Evolutionary conservation across 2,888 invertebrate species (phyloP), one percentile per base, ranked within the genome.

Genomic region (Drosophila mercatorum): DNA sequence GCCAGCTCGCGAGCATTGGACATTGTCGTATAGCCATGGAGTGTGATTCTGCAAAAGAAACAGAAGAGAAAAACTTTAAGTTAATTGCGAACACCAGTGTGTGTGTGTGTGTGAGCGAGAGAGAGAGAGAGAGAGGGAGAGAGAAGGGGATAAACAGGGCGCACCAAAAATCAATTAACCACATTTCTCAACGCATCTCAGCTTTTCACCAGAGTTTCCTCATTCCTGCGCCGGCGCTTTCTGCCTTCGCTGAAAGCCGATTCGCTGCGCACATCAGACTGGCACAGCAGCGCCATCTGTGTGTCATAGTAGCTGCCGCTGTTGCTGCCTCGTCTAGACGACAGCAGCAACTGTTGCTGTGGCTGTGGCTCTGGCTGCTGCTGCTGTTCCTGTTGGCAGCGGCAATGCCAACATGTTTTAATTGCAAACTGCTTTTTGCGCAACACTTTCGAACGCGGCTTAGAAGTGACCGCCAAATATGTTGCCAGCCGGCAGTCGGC

Each of bases 1-100:
- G 92, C 90, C 91, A 92, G 80, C 88, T 92, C 92, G 72, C 91
- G 92, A 88, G 90, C 88, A 90, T 90, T 92, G 80, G 92, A 90
- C 92, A 92, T 92, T 89, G 90, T 90, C 73, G 83, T 85, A 86
- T 83, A 83, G 90, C 92, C 92, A 92, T 92, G 88, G 82, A 92
- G 89, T 80, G 81, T 81, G 73, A 90, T 91, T 92, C 92, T 92
- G 83, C 7, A 90, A 1, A 34, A 22, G 8, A 49, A 17, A 76
- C 22, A 49, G 14, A 38, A 43, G 12, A 58, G 46, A 38, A 41
- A 62, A 31, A 60, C 14, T 51, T 64, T 61, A 17, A 68, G 56
- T 69, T 69, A 66, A 76, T 72, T 80, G 63, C 55, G 56, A 47
- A 51, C 26, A 49, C 41, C 28, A 22, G 22, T 22, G 22, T 22